These are phyloP conservation scores for Pristionchus mayeri DNA, from an alignment of 2,888 invertebrate species.

Conservation along the genomic window DNA sequence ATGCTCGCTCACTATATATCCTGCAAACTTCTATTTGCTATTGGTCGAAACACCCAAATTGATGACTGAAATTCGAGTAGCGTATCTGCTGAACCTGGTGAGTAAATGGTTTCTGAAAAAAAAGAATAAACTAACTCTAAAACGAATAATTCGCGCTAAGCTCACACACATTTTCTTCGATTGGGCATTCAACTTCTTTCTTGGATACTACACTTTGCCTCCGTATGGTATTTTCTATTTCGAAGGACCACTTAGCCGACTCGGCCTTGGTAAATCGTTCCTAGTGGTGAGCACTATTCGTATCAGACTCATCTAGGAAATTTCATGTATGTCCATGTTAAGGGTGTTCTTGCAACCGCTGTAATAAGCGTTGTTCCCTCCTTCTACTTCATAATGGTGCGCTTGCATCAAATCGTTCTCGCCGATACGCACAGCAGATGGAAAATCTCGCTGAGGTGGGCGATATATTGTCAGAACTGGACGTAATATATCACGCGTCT, in stretches of 20 bases:
- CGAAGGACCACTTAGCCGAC: background rate
- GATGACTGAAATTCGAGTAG: background rate
- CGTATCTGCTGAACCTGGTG: background rate
- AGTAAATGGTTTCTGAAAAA: background rate
- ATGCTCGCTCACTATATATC: background rate
- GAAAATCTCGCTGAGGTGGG: background rate
- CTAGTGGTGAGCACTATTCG: background rate
- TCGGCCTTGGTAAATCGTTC: background rate
- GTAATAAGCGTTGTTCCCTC: background rate
- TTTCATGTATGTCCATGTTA: background rate
- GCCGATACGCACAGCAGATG: background rate
- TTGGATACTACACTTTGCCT: background rate
- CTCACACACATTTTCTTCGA: background rate
- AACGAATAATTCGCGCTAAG: too few relatives aligned
- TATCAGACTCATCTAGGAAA: too few relatives aligned
- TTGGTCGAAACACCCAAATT: background rate
- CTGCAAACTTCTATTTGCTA: background rate
- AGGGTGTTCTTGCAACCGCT: background rate
- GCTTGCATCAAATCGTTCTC: background rate
- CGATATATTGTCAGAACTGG: too few relatives aligned
- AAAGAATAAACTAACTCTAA: too few relatives aligned
- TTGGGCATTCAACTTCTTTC: background rate
- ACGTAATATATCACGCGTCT: too few relatives aligned
- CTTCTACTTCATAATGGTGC: background rate
- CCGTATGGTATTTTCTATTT: background rate